Percentiles rank a stretch among this genome's conserved stretches.
These are phyloP conservation scores for Eueremaeus valkanovi DNA, from an alignment of 2,888 invertebrate genomes.

Conservation along the genomic window DNA sequence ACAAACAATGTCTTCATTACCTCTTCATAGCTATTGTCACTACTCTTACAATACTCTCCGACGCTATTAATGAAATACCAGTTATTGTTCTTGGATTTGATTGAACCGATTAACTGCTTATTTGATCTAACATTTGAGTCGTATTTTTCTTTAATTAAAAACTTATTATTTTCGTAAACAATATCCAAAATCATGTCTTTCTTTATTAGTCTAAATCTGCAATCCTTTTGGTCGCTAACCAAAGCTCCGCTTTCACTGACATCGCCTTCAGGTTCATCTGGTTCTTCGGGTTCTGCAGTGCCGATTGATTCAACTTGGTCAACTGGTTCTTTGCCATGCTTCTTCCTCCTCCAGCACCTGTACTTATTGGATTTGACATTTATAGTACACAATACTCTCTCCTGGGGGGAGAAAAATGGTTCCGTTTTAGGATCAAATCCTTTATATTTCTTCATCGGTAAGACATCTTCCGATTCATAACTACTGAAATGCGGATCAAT, in stretches of 20 bases:
- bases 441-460: background rate
- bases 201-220: background rate
- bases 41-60: slow-evolving; percentile 8
- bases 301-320: too few species aligned
- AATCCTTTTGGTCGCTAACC: too few species aligned
- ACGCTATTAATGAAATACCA: slow-evolving; percentile 28
- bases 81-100: background rate
- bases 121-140: background rate
- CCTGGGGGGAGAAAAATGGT: background rate
- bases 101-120: background rate
- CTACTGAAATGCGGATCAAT: background rate
- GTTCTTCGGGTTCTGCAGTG: background rate
- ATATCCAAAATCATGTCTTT: background rate
- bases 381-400: background rate
- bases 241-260: too few species aligned
- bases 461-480: background rate
- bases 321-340: background rate
- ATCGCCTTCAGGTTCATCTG: background rate
- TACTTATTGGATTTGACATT: background rate
- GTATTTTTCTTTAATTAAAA: background rate
- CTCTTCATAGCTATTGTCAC: background rate
- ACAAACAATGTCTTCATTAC: background rate
- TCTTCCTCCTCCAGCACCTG: background rate
- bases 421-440: background rate
- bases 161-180: background rate